A percentile compares a stretch with the other conserved stretches of the same genome.
These are phyloP conservation scores for Drosophila kikkawai DNA, from an alignment of 1,140 invertebrate genomes.

Conservation along the genomic window DNA sequence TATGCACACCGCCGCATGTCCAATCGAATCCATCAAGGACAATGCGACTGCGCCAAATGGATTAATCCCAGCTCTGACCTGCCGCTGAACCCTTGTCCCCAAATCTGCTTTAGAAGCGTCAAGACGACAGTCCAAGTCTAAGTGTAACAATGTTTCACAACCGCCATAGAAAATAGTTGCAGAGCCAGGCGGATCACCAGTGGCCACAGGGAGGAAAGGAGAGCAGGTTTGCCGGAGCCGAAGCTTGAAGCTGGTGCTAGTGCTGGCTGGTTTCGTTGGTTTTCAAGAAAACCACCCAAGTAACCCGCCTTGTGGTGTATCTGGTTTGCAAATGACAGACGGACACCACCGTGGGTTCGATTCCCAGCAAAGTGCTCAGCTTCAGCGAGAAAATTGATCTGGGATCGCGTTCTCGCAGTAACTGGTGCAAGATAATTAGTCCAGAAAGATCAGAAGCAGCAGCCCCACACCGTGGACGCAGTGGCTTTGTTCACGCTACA, in stretches of 20 bases:
- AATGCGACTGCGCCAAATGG: neutral
- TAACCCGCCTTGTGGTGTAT: slow-evolving; percentile 26
- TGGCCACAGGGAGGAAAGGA: slow-evolving; percentile 4
- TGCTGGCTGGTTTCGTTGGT: slow-evolving; percentile 17
- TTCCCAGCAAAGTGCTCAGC: slow-evolving; percentile 10
- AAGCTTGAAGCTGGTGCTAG: neutral
- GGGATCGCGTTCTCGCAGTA: neutral
- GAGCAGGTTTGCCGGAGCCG: slow-evolving; percentile 8
- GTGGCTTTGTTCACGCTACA: slow-evolving; percentile 27
- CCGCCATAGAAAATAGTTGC: slow-evolving; percentile 22
- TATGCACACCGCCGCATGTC: slow-evolving; percentile 6
- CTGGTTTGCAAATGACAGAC: slow-evolving; percentile 5
- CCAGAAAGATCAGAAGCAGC: slow-evolving; percentile 11
- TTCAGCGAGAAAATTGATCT: slow-evolving; percentile 8
- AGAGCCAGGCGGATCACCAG: slow-evolving; percentile 3
- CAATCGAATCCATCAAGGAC: slow-evolving; percentile 31
- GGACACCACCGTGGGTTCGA: slow-evolving; percentile 9
- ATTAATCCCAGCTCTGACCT: slow-evolving; percentile 7
- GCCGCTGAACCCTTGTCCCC: neutral
- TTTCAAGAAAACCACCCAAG: slow-evolving; percentile 32
- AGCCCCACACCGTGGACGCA: neutral
- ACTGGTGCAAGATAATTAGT: slow-evolving; percentile 24
- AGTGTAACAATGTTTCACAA: slow-evolving; percentile 58
- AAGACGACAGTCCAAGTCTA: slow-evolving; percentile 8
- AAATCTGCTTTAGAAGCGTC: neutral